These are phyloP conservation scores for Agrotis clavis DNA, from an alignment of 2,888 invertebrate species.

Conservation along the genomic window DNA sequence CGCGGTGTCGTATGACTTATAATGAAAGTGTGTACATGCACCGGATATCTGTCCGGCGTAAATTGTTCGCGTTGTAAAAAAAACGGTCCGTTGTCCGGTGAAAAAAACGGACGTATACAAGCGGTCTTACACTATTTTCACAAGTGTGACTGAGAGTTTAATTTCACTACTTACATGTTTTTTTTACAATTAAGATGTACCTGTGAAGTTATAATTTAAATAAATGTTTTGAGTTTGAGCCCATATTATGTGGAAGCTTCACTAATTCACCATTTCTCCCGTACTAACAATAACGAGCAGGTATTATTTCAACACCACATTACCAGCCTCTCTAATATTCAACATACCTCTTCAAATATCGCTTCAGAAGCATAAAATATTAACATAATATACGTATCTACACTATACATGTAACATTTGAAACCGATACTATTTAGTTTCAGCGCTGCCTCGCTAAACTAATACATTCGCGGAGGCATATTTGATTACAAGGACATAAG, in stretches of 20 bases:
- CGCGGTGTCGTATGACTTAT: too few relatives aligned
- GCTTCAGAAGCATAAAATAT: background rate
- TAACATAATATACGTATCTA: constrained; percentile 3
- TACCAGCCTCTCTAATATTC: constrained; percentile 24
- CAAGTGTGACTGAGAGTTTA: too few relatives aligned
- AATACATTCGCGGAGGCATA: constrained; percentile 52
- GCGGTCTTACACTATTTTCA: too few relatives aligned
- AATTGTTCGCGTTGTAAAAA: too few relatives aligned
- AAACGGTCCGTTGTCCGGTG: too few relatives aligned
- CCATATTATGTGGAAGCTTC: background rate
- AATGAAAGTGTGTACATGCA: too few relatives aligned
- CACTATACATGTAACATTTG: constrained; percentile 27
- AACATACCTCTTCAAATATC: constrained; percentile 8
- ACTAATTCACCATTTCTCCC: background rate
- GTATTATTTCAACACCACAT: constrained; percentile 15
- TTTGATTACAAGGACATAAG: constrained; percentile 58
- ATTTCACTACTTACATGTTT: too few relatives aligned
- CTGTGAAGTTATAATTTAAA: too few relatives aligned
- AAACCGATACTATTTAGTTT: constrained; percentile 52
- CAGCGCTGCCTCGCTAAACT: constrained; percentile 33
- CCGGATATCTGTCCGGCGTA: too few relatives aligned
- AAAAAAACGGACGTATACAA: too few relatives aligned
- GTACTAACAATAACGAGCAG: too few relatives aligned
- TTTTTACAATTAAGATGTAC: too few relatives aligned
- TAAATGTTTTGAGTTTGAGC: background rate